phyloP scores from a whole-genome alignment of 2,113 vertebrate genomes.

The Synchiropus splendidus region DNA sequence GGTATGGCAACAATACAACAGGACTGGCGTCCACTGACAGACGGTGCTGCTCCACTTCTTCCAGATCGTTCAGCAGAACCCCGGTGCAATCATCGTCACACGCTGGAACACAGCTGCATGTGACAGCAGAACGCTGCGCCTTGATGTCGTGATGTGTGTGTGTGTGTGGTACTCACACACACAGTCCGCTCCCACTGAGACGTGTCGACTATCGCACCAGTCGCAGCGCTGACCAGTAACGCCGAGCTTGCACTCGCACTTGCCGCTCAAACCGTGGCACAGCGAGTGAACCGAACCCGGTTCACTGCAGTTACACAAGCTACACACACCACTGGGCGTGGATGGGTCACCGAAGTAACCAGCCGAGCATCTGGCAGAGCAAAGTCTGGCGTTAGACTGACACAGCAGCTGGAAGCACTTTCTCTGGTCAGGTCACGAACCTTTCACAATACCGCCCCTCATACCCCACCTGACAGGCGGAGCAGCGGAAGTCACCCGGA shows the following conservation, averaged over 20 bases:
- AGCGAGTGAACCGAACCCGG: slow-evolving; percentile 64
- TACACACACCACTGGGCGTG: slow-evolving; percentile 59
- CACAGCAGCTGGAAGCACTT: neutral
- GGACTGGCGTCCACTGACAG: slow-evolving; percentile 71
- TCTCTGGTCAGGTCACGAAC: slow-evolving; percentile 44
- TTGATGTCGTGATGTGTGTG: neutral
- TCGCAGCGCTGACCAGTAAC: slow-evolving; percentile 76
- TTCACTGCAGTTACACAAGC: slow-evolving; percentile 65
- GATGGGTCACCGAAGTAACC: slow-evolving; percentile 80
- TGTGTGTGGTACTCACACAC: slow-evolving; percentile 70
- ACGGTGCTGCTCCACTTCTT: slow-evolving; percentile 42
- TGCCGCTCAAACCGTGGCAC: slow-evolving; percentile 71
- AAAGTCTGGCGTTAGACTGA: neutral
- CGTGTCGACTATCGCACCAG: slow-evolving; percentile 72
- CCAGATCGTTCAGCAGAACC: slow-evolving; percentile 71
- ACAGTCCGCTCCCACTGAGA: slow-evolving; percentile 70
- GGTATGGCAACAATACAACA: slow-evolving; percentile 55
- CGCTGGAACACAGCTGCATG: slow-evolving; percentile 48
- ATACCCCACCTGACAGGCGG: slow-evolving; percentile 77
- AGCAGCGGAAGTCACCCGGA: slow-evolving; percentile 69
- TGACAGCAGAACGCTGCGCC: neutral
- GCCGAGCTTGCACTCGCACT: slow-evolving; percentile 77
- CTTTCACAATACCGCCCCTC: slow-evolving; percentile 88
- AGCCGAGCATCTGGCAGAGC: slow-evolving; percentile 69
- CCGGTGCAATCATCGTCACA: slow-evolving; percentile 82